Evolutionary conservation across 2,113 vertebrate genomes (phyloP).

Genomic region (Gracilinanus agilis): DNA sequence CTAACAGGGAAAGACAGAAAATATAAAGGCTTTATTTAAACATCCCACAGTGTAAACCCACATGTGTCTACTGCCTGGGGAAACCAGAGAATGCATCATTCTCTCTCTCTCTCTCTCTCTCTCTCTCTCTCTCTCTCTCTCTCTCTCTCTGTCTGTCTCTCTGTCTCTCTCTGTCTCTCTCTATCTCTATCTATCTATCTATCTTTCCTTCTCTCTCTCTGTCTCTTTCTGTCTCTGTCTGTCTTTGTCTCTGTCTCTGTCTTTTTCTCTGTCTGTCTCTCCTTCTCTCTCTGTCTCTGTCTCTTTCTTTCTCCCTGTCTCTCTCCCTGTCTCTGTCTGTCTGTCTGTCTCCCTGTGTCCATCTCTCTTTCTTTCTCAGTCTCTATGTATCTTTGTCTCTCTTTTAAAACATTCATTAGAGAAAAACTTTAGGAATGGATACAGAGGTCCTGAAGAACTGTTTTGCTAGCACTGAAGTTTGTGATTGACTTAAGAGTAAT

Average conservation of each 20-base stretch:
- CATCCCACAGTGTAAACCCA: not conserved
- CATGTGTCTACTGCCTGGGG: not conserved
- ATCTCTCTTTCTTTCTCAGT: not conserved
- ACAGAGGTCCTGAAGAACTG: not conserved
- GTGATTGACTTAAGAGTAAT: not conserved
- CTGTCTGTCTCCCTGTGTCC: not conserved
- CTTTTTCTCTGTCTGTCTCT: too few relatives aligned
- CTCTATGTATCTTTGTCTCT: not conserved
- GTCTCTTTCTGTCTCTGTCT: too few relatives aligned
- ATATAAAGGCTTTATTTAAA: not conserved
- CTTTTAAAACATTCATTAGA: not conserved
- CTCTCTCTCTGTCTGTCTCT: not conserved
- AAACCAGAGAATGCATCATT: not conserved
- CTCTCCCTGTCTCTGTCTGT: too few relatives aligned
- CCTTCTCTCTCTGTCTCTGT: not conserved
- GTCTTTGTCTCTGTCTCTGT: too few relatives aligned
- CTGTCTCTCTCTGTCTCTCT: too few relatives aligned
- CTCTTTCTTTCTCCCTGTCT: too few relatives aligned
- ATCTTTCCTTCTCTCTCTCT: not conserved
- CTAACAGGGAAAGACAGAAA: not conserved
- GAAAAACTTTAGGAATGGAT: not conserved
- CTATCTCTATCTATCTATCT: not conserved
- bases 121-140: too few relatives aligned
- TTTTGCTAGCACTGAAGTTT: accelerated
- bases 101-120: not conserved